phyloP scores from a whole-genome alignment of 2,113 vertebrate genomes.

The Phrynosoma platyrhinos region DNA sequence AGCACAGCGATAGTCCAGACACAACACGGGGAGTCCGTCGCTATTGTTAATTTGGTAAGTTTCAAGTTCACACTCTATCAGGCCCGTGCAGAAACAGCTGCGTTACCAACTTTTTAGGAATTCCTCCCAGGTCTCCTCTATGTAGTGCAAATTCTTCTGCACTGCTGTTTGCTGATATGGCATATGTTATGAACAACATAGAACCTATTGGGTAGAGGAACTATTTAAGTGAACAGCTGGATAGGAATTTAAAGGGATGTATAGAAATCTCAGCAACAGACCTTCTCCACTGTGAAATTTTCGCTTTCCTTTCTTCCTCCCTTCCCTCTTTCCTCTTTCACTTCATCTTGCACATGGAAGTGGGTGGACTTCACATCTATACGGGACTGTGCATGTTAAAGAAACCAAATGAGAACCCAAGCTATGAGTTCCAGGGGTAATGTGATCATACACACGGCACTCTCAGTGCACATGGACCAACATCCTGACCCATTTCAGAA shows the following conservation, averaged over 20 bases:
- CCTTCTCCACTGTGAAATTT: too few relatives aligned
- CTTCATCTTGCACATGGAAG: not conserved
- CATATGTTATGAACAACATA: not conserved
- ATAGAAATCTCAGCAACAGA: not conserved
- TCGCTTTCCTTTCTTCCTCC: not conserved
- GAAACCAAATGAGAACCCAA: not conserved
- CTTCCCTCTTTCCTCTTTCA: not conserved
- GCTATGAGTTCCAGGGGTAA: not conserved
- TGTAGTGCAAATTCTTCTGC: not conserved
- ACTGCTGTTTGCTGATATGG: not conserved
- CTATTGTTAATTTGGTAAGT: constrained; percentile 15
- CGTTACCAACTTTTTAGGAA: constrained; percentile 8
- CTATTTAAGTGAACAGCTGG: not conserved
- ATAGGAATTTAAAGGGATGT: not conserved
- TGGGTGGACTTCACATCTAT: not conserved
- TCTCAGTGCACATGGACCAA: not conserved
- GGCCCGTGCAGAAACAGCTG: constrained; percentile 20
- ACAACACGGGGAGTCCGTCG: not conserved
- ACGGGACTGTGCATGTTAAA: not conserved
- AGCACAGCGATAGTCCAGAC: not conserved
- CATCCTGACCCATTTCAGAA: too few relatives aligned
- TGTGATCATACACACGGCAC: not conserved
- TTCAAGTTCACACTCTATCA: constrained; percentile 39
- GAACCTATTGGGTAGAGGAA: not conserved
- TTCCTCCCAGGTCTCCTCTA: not conserved